Percentiles rank a stretch among this genome's conserved stretches.
Conservation (phyloP, 2,113 vertebrate genomes). For the Formicarius rufipectus region DNA sequence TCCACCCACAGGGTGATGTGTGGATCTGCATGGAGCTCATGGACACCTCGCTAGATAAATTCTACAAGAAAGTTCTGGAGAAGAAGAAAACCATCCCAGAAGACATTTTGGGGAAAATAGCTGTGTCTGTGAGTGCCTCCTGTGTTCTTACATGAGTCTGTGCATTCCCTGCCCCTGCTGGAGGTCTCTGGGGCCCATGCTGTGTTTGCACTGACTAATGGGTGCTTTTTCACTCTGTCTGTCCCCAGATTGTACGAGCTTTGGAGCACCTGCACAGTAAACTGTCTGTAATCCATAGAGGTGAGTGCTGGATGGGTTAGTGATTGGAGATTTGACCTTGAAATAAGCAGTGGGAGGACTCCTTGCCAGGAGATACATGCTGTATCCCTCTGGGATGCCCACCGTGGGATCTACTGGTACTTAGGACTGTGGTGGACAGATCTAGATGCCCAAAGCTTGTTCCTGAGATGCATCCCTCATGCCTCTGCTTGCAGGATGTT, state of each 20-base stretch:
- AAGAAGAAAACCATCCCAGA: constrained; percentile 80
- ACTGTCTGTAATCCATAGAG: constrained; percentile 82
- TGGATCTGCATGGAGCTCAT: constrained; percentile 87
- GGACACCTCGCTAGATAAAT: constrained; percentile 83
- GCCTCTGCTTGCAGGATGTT: background rate
- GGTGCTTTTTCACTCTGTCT: background rate
- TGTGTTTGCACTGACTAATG: background rate
- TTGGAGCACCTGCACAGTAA: constrained; percentile 84
- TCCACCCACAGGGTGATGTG: constrained; percentile 66
- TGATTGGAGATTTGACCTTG: background rate
- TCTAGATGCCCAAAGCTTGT: background rate
- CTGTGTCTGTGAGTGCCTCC: constrained; percentile 77
- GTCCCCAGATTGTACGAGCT: constrained; percentile 75
- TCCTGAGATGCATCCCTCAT: background rate
- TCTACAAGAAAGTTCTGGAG: constrained; percentile 83
- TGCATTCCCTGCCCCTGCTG: background rate
- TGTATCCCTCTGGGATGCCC: background rate
- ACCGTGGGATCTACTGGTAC: background rate
- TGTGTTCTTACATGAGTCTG: background rate
- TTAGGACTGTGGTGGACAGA: background rate
- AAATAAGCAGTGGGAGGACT: background rate
- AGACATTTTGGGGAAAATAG: constrained; percentile 81
- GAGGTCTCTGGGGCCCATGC: background rate
- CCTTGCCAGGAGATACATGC: background rate
- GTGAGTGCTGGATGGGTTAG: constrained; percentile 34